Conservation (phyloP, 1,140 invertebrate genomes). For the Calephelis nemesis region DNA sequence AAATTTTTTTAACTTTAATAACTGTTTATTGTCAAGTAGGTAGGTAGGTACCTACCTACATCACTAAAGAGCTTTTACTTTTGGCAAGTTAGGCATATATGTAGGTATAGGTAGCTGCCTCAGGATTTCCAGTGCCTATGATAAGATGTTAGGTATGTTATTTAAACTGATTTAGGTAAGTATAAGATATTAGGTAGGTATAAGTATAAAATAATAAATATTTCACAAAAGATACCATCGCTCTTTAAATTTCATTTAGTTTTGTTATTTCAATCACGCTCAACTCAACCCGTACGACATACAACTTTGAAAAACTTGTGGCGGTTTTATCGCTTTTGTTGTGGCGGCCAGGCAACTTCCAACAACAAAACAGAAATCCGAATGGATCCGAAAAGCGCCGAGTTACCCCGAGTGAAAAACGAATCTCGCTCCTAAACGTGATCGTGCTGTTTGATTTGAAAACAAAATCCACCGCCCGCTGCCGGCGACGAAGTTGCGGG, state of each 20-base stretch:
- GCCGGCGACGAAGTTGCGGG: slow-evolving; percentile 57
- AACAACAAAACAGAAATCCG: slow-evolving; percentile 56
- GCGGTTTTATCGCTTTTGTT: slow-evolving; percentile 45
- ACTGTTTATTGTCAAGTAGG: no score
- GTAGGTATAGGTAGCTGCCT: no score
- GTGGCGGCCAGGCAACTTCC: slow-evolving; percentile 40
- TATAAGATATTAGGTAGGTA: no score
- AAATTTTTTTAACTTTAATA: no score
- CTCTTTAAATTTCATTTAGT: background rate
- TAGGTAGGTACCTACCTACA: no score
- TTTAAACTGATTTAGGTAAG: no score
- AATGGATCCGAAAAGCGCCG: slow-evolving; percentile 50
- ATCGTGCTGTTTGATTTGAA: slow-evolving; percentile 76
- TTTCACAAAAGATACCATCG: background rate
- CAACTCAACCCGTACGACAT: slow-evolving; percentile 1
- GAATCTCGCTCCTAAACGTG: slow-evolving; percentile 74
- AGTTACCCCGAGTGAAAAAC: slow-evolving; percentile 59
- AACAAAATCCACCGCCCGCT: slow-evolving; percentile 72
- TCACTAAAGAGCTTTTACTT: no score
- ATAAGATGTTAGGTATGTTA: no score
- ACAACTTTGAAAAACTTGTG: slow-evolving; percentile 12
- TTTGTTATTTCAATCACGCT: slow-evolving; percentile 9
- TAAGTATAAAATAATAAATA: background rate
- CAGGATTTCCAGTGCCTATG: no score
- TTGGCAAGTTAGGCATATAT: no score